These are phyloP conservation scores for Todiramphus saurophagus DNA, from an alignment of 2,113 vertebrate species.

Conservation along the genomic window DNA sequence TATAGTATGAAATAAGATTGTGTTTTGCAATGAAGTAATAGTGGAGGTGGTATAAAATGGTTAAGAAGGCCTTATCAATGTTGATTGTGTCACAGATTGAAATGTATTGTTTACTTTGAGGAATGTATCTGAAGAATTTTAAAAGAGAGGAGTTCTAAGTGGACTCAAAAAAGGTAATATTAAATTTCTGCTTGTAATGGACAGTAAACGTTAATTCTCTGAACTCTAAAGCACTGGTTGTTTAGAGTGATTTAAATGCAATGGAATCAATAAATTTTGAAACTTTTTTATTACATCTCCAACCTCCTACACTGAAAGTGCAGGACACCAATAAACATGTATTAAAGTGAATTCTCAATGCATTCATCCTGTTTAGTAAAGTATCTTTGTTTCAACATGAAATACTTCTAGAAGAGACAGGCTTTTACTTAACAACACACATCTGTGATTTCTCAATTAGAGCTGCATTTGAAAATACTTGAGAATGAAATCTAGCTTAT, in stretches of 20 bases:
- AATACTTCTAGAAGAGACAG: background rate
- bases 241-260: constrained; percentile 49
- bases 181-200: constrained; percentile 63
- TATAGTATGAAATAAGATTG: constrained; percentile 44
- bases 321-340: constrained; percentile 61
- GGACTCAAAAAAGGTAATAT: constrained; percentile 45
- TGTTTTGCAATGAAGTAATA: constrained; percentile 54
- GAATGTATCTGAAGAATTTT: constrained; percentile 76
- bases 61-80: constrained; percentile 73
- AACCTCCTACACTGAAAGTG: constrained; percentile 57
- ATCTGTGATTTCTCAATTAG: background rate
- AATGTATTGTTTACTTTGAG: constrained; percentile 77
- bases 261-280: constrained; percentile 57
- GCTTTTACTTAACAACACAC: background rate
- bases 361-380: background rate
- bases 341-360: constrained; percentile 46
- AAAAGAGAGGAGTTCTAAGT: constrained; percentile 62
- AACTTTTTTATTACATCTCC: constrained; percentile 57
- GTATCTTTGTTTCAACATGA: background rate
- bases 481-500: background rate
- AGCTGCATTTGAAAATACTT: background rate
- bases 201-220: constrained; percentile 33
- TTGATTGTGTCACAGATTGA: constrained; percentile 65
- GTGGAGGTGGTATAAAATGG: constrained; percentile 53
- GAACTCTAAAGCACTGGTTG: constrained; percentile 65